phyloP scores from a whole-genome alignment of 2,888 invertebrate species.

The Meloe dianella region DNA sequence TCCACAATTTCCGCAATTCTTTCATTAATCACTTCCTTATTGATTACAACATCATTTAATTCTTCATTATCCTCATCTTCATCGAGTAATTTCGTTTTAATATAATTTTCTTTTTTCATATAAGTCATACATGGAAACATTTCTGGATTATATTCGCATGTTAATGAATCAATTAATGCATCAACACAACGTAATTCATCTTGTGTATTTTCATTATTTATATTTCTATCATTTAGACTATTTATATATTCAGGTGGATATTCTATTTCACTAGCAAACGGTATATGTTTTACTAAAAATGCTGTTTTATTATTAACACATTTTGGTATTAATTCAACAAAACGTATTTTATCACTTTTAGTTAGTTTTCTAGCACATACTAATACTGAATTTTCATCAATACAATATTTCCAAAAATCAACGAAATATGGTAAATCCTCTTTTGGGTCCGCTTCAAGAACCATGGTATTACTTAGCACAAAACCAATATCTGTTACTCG shows the following conservation, averaged over 20 bases:
- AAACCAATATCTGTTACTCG: constrained; percentile 40
- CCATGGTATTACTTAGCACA: constrained; percentile 30
- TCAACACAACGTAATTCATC: neutral
- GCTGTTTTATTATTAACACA: constrained; percentile 28
- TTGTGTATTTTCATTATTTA: too few relatives aligned
- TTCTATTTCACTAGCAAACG: constrained; percentile 38
- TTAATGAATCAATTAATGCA: constrained; percentile 39
- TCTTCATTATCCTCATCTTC: constrained; percentile 35
- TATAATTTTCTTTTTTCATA: constrained; percentile 40
- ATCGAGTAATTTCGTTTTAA: constrained; percentile 44
- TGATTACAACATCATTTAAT: constrained; percentile 29
- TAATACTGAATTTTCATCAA: constrained; percentile 46
- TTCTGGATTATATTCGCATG: constrained; percentile 41
- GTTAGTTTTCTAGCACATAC: constrained; percentile 44
- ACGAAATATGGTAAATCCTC: constrained; percentile 43
- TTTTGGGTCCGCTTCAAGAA: constrained; percentile 40
- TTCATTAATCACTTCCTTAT: constrained; percentile 32
- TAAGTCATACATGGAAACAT: constrained; percentile 38
- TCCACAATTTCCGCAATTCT: constrained; percentile 15
- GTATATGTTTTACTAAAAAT: constrained; percentile 40
- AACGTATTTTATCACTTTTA: constrained; percentile 35
- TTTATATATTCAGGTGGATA: constrained; percentile 18
- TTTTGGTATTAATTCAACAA: constrained; percentile 43
- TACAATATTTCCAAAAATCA: constrained; percentile 50
- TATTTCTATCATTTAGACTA: neutral